Evolutionary conservation across 2,888 invertebrate species (phyloP).

Genomic region (Hedychridium roseum): DNA sequence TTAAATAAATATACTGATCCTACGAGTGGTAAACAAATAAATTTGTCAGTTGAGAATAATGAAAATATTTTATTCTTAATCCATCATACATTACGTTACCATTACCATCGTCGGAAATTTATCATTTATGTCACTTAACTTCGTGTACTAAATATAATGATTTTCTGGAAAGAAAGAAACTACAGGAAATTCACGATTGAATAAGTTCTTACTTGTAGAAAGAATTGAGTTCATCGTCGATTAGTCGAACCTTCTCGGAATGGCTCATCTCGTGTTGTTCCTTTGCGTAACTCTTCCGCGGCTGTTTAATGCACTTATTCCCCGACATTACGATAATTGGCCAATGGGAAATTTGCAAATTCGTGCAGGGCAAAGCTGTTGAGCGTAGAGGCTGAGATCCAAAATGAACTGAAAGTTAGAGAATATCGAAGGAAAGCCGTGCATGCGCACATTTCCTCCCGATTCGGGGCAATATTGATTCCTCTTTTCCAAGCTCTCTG

Average conservation of each 20-base stretch:
- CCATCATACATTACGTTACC: too few relatives aligned
- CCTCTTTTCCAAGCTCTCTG: too few relatives aligned
- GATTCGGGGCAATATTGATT: constrained; percentile 28
- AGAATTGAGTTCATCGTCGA: constrained; percentile 60
- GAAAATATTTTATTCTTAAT: too few relatives aligned
- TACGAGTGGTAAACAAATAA: too few relatives aligned
- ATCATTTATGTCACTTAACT: too few relatives aligned
- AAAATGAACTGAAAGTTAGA: constrained; percentile 10
- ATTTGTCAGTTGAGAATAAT: too few relatives aligned
- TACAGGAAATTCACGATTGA: too few relatives aligned
- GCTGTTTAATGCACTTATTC: constrained; percentile 55
- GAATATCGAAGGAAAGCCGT: constrained; percentile 26
- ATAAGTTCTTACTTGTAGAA: constrained; percentile 62
- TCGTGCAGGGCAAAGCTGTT: not conserved
- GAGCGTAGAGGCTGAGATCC: too few relatives aligned
- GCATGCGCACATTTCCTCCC: constrained; percentile 26
- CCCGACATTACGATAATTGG: constrained; percentile 43
- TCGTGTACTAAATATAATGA: too few relatives aligned
- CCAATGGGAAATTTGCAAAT: not conserved
- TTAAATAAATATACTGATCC: too few relatives aligned
- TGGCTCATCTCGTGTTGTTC: constrained; percentile 61
- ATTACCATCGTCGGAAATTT: too few relatives aligned
- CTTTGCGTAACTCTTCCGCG: constrained; percentile 52
- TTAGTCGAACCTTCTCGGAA: constrained; percentile 57
- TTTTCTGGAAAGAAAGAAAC: too few relatives aligned